Conservation (phyloP, 2,888 invertebrate genomes). For the Leptodirus hochenwartii region DNA sequence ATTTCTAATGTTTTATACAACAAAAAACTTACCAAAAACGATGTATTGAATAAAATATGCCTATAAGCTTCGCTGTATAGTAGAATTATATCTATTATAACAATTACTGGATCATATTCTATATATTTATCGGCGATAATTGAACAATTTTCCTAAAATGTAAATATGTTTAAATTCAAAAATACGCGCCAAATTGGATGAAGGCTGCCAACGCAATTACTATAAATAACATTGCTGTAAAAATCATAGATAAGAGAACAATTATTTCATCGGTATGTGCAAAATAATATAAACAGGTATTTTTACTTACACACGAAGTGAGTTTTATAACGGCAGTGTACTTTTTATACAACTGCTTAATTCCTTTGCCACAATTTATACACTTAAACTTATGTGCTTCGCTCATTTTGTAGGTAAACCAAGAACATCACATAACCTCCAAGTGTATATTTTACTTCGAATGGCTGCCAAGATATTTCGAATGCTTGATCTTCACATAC, state of each 20-base stretch:
- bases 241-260: no score
- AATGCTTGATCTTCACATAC: no score
- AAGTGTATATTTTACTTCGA: no score
- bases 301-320: slow-evolving; percentile 49
- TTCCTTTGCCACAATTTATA: slow-evolving; percentile 48
- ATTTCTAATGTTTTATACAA: slow-evolving; percentile 4
- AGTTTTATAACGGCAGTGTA: slow-evolving; percentile 57
- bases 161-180: slow-evolving; percentile 12
- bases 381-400: slow-evolving; percentile 30
- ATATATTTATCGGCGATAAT: slow-evolving; percentile 74
- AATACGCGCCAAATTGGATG: neutral
- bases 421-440: no score
- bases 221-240: neutral
- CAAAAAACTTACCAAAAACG: slow-evolving; percentile 42
- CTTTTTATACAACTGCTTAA: slow-evolving; percentile 43
- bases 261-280: neutral
- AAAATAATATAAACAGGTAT: neutral
- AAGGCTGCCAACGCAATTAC: neutral
- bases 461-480: no score
- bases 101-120: slow-evolving; percentile 78
- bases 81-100: slow-evolving; percentile 68
- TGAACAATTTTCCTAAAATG: slow-evolving; percentile 50
- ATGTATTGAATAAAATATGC: slow-evolving; percentile 67
- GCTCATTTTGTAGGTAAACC: no score
- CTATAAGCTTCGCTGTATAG: slow-evolving; percentile 67